phyloP scores from a whole-genome alignment of 1,140 invertebrate species.

The Drosophila ambigua region DNA sequence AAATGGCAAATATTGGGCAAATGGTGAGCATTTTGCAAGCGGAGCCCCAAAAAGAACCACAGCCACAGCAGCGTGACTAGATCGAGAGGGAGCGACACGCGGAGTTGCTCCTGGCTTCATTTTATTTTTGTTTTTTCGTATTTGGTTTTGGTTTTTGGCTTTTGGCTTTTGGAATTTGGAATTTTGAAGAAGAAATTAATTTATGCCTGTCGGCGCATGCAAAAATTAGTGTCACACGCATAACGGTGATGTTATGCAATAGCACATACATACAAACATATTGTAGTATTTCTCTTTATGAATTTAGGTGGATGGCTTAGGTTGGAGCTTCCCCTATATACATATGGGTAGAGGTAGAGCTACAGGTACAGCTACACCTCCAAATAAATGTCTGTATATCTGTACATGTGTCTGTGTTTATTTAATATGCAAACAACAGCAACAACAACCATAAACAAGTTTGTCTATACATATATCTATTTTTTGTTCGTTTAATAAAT shows the following conservation, averaged over 20 bases:
- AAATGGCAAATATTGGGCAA: conserved; percentile 81
- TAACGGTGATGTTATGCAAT: conserved; percentile 76
- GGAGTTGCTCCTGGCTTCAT: conserved; percentile 12
- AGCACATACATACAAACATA: conserved; percentile 16
- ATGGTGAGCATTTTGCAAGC: conserved; percentile 68
- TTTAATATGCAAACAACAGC: conserved; percentile 55
- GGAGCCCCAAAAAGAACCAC: conserved; percentile 56
- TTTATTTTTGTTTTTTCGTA: not conserved
- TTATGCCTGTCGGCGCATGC: conserved; percentile 57
- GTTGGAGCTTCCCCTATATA: conserved; percentile 46
- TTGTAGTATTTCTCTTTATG: conserved; percentile 22
- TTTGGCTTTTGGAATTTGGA: conserved; percentile 1
- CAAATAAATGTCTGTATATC: conserved; percentile 1
- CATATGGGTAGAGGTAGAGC: conserved; percentile 17
- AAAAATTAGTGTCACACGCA: conserved; percentile 80
- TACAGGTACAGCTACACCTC: conserved; percentile 11
- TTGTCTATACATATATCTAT: conserved; percentile 48
- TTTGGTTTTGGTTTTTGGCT: not conserved
- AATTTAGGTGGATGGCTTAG: conserved; percentile 51
- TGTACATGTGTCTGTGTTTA: conserved; percentile 33
- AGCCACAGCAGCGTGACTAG: conserved; percentile 71
- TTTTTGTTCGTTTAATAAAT: conserved; percentile 73
- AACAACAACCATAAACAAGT: conserved; percentile 58
- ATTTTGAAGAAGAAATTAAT: conserved; percentile 60
- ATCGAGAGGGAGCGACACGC: conserved; percentile 3